These are phyloP conservation scores for Drosophila parabipectinata DNA, from an alignment of 1,140 invertebrate species.

Conservation along the genomic window DNA sequence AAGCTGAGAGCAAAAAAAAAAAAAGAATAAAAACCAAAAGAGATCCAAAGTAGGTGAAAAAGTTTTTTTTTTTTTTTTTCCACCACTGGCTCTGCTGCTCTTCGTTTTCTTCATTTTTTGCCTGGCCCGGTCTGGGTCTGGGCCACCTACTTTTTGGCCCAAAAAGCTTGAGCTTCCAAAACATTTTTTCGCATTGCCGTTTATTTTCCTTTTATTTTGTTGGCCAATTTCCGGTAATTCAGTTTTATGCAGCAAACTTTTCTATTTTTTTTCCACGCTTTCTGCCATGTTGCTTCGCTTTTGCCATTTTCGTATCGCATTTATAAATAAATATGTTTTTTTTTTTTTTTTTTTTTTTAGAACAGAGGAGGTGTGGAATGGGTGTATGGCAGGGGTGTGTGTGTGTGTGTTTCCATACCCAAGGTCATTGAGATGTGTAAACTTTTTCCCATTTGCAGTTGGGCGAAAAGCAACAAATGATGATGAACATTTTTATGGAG, in stretches of 20 bases:
- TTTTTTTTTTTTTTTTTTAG: slow-evolving; percentile 8
- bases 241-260: slow-evolving; percentile 81
- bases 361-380: too few relatives aligned
- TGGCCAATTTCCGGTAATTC: slow-evolving; percentile 81
- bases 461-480: slow-evolving; percentile 51
- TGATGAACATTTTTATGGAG: slow-evolving; percentile 52
- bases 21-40: neutral
- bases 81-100: slow-evolving; percentile 1
- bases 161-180: slow-evolving; percentile 19
- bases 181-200: slow-evolving; percentile 65
- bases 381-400: neutral
- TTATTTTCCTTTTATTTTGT: slow-evolving; percentile 62
- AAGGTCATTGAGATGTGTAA: slow-evolving; percentile 54
- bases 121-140: neutral
- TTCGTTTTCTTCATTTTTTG: slow-evolving; percentile 33
- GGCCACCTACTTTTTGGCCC: slow-evolving; percentile 43
- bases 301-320: slow-evolving; percentile 44
- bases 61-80: slow-evolving; percentile 41
- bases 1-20: neutral
- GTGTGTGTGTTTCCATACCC: slow-evolving; percentile 28
- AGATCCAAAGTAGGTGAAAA: slow-evolving; percentile 64
- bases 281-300: neutral
- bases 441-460: slow-evolving; percentile 54
- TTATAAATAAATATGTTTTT: slow-evolving; percentile 54
- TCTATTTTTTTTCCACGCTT: slow-evolving; percentile 48